Base-by-base conservation (phyloP, 1,140 invertebrate species). In the Colletes latitarsis region DNA sequence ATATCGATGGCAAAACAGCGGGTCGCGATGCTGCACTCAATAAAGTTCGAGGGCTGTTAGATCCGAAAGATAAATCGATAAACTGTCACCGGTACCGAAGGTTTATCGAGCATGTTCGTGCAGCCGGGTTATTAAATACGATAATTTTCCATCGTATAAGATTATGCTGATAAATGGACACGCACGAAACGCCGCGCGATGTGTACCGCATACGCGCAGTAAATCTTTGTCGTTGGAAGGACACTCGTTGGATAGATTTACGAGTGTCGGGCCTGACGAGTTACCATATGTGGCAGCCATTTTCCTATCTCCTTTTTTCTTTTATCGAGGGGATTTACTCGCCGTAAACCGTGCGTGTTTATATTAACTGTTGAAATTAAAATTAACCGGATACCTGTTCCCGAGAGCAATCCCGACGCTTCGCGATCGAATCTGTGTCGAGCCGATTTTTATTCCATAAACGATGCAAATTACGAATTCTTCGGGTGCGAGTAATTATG, bases 111-210 rank as follows among this genome's bases (percentile, higher is more conserved):
- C 10, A 15, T 21, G 41, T 19, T 12, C 75, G 14, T n/a, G n/a
- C 8, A 9, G 46, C 3, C 57, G 3, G 30, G 30, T 71, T 57
- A 77, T 60, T 77, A 77, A 70, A 71, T 30, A 17, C 21, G 66
- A 69, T 69, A 60, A 75, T 70, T 60, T 39, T 58, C 17, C 17
- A 46, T 14, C n/a, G 76, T 30, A 46, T 58, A 62, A 77, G 58
- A 71, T 77, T 62, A 21, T 57, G 15, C 39, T 71, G 76, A 77
- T 77, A 77, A 62, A 77, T 77, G 46, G 14, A 62, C 46, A 62
- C 17, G 43, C 30, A 17, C 30, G 46, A n/a, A 52, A 69, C 55
- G 30, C 17, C 17, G 15, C 21, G 15, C 12, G 43, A 30, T 14
- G 41, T 77, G 63, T 49, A 58, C 63, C 14, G 19, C 43, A 30